Conservation (phyloP, 2,888 invertebrate genomes). For the Drosophila borealis region DNA sequence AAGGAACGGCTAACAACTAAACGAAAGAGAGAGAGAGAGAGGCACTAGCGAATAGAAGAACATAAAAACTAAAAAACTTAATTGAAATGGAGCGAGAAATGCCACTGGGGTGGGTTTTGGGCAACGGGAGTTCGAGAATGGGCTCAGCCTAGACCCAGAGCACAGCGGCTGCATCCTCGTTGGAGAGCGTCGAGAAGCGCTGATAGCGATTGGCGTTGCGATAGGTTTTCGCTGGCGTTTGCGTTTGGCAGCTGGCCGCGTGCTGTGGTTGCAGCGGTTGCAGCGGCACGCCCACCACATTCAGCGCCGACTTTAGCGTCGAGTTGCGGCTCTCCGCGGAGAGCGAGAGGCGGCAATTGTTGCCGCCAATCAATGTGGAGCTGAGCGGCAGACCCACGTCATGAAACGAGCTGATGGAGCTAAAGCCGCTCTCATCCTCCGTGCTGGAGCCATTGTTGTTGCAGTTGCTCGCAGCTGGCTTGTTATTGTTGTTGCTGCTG, state of each 20-base stretch:
- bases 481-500: slow-evolving; percentile 37
- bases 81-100: slow-evolving; percentile 5
- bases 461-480: slow-evolving; percentile 34
- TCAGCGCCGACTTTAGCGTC: slow-evolving; percentile 80
- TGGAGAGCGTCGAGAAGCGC: slow-evolving; percentile 82
- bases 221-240: slow-evolving; percentile 79
- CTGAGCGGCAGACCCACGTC: slow-evolving; percentile 89
- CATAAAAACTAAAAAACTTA: slow-evolving; percentile 32
- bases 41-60: slow-evolving; percentile 44
- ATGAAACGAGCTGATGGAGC: slow-evolving; percentile 93
- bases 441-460: slow-evolving; percentile 78
- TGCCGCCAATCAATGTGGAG: slow-evolving; percentile 71
- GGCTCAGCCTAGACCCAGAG: slow-evolving; percentile 77
- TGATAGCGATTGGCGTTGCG: slow-evolving; percentile 80
- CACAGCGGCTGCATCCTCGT: slow-evolving; percentile 82
- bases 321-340: slow-evolving; percentile 82
- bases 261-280: slow-evolving; percentile 22
- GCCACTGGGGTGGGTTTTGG: neutral
- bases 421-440: slow-evolving; percentile 94
- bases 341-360: slow-evolving; percentile 54
- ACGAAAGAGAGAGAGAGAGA: slow-evolving; percentile 20
- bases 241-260: slow-evolving; percentile 26
- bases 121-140: neutral
- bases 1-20: slow-evolving; percentile 42
- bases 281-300: slow-evolving; percentile 79